phyloP scores from a whole-genome alignment of 2,888 invertebrate genomes.

The Plagiodera versicolora region DNA sequence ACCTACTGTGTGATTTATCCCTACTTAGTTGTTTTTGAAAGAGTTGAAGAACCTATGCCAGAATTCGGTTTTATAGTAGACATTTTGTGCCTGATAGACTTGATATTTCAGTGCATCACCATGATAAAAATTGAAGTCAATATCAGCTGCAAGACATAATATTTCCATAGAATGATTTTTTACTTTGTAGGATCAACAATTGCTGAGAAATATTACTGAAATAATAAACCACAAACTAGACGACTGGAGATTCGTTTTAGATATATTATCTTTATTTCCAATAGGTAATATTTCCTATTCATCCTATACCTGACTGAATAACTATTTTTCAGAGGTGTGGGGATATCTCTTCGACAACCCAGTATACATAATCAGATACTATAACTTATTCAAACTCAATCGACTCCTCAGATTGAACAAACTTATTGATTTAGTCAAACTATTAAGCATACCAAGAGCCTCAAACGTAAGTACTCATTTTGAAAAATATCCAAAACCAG shows the following conservation, averaged over 20 bases:
- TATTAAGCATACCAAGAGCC: constrained; percentile 47
- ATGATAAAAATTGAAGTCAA: background rate
- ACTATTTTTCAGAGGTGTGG: constrained; percentile 24
- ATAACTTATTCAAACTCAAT: constrained; percentile 58
- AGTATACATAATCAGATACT: constrained; percentile 47
- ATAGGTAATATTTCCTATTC: constrained; percentile 20
- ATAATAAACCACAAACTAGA: constrained; percentile 56
- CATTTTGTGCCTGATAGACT: constrained; percentile 54
- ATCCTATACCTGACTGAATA: no score
- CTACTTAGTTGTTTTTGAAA: constrained; percentile 56
- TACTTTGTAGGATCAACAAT: constrained; percentile 49
- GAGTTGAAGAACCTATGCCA: constrained; percentile 52
- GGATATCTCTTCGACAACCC: constrained; percentile 15
- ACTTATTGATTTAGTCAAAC: constrained; percentile 56
- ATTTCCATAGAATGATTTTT: no score
- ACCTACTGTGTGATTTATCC: constrained; percentile 57
- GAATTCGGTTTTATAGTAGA: constrained; percentile 54
- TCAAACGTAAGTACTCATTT: background rate
- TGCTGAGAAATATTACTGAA: constrained; percentile 44
- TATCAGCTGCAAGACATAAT: constrained; percentile 18
- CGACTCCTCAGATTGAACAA: constrained; percentile 60
- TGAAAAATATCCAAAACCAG: background rate
- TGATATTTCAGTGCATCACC: constrained; percentile 50
- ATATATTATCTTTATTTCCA: constrained; percentile 44
- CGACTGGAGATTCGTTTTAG: constrained; percentile 58